phyloP scores from a whole-genome alignment of 2,888 invertebrate species.

The Pyrocoelia pectoralis region DNA sequence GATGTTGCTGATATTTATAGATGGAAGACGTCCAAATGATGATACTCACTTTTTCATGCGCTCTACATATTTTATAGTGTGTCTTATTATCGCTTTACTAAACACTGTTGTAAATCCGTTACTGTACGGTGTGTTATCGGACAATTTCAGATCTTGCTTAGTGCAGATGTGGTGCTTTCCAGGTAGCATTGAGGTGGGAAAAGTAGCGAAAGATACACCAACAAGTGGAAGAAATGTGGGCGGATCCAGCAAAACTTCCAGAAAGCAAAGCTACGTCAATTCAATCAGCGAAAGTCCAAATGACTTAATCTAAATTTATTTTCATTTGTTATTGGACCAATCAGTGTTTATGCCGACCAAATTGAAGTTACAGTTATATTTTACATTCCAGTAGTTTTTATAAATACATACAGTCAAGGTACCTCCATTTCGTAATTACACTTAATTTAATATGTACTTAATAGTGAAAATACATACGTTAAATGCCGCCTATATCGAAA shows the following conservation, averaged over 20 bases:
- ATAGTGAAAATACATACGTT: no score
- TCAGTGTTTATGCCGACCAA: neutral
- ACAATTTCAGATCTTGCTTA: conserved; percentile 63
- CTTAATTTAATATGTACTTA: no score
- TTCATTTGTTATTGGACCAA: neutral
- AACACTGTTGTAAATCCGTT: conserved; percentile 67
- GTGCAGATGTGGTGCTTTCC: conserved; percentile 56
- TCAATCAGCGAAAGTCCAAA: conserved; percentile 50
- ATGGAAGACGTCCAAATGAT: conserved; percentile 61
- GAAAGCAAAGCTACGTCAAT: conserved; percentile 48
- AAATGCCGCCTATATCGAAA: no score
- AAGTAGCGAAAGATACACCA: conserved; percentile 46
- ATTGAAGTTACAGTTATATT: neutral
- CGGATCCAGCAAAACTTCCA: conserved; percentile 42
- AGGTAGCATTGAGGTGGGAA: conserved; percentile 26
- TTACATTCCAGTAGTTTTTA: no score
- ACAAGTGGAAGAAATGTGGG: conserved; percentile 48
- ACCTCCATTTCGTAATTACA: no score
- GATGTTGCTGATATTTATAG: conserved; percentile 64
- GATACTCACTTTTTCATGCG: conserved; percentile 63
- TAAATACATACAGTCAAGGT: no score
- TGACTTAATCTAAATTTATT: conserved; percentile 38
- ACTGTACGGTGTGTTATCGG: conserved; percentile 65
- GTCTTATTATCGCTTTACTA: conserved; percentile 62
- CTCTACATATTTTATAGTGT: conserved; percentile 64